Evolutionary conservation across 2,888 invertebrate species (phyloP).

Genomic region (Nomada lathburiana): DNA sequence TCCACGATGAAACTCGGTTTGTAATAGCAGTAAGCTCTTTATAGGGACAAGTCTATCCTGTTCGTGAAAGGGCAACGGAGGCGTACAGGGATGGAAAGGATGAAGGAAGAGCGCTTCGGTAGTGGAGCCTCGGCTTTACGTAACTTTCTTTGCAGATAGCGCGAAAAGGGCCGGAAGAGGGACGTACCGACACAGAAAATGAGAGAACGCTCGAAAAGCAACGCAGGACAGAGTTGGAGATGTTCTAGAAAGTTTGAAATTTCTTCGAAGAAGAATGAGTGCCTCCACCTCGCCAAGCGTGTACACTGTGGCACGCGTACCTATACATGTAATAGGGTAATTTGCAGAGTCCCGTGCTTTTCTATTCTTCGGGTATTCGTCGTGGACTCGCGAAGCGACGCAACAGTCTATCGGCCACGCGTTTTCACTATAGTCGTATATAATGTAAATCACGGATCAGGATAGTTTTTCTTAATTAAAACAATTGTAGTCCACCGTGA

Average conservation of each 20-base stretch:
- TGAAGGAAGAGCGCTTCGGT: slow-evolving; percentile 24
- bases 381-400: slow-evolving; percentile 1
- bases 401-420: no score
- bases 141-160: slow-evolving; percentile 57
- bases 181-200: slow-evolving; percentile 20
- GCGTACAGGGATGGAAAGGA: slow-evolving; percentile 24
- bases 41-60: slow-evolving; percentile 63
- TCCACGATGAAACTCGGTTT: slow-evolving; percentile 59
- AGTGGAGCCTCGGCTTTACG: slow-evolving; percentile 40
- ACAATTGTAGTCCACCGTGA: not conserved
- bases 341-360: slow-evolving; percentile 3
- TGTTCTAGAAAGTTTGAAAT: slow-evolving; percentile 50
- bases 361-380: slow-evolving; percentile 22
- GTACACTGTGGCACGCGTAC: not conserved
- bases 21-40: slow-evolving; percentile 63
- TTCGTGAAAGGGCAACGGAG: slow-evolving; percentile 34
- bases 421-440: no score
- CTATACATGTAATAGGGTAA: slow-evolving; percentile 33
- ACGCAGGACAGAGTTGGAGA: slow-evolving; percentile 18
- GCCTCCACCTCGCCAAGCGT: slow-evolving; percentile 14
- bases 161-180: slow-evolving; percentile 28
- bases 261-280: slow-evolving; percentile 44
- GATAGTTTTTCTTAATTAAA: slow-evolving; percentile 1
- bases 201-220: not conserved
- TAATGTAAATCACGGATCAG: no score